Conservation (phyloP, 2,888 invertebrate species). For the Esperia sulphurella region DNA sequence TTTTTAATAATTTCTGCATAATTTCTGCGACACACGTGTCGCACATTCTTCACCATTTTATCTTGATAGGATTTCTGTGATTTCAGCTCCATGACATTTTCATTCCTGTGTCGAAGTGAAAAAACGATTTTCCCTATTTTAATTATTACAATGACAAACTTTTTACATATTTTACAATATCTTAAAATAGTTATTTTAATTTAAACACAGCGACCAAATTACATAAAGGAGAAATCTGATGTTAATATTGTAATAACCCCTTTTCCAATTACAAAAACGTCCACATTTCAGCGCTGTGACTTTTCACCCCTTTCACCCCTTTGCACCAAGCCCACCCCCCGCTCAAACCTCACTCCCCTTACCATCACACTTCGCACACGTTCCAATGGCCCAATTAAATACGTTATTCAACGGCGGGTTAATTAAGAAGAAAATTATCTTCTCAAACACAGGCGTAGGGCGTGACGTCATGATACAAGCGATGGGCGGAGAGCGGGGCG, state of each 20-base stretch:
- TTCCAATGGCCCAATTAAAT: conserved; percentile 66
- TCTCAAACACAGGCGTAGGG: conserved; percentile 56
- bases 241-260: neutral
- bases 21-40: no score
- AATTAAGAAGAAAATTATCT: conserved; percentile 76
- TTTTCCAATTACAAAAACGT: neutral
- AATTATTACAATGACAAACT: no score
- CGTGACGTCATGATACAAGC: conserved; percentile 23
- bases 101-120: no score
- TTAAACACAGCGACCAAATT: neutral
- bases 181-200: no score
- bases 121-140: no score
- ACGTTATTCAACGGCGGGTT: conserved; percentile 61
- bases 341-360: conserved; percentile 3
- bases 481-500: conserved; percentile 12
- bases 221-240: neutral
- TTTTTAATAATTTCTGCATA: no score
- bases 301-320: neutral
- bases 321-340: neutral
- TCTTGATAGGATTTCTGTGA: no score
- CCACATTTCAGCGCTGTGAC: neutral
- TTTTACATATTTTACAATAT: no score
- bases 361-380: conserved; percentile 43
- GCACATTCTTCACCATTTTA: no score
- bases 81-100: no score